Percentiles rank a stretch among this genome's conserved stretches.
phyloP scores from a whole-genome alignment of 2,888 invertebrate genomes.

The Drosophila quasianomalipes region DNA sequence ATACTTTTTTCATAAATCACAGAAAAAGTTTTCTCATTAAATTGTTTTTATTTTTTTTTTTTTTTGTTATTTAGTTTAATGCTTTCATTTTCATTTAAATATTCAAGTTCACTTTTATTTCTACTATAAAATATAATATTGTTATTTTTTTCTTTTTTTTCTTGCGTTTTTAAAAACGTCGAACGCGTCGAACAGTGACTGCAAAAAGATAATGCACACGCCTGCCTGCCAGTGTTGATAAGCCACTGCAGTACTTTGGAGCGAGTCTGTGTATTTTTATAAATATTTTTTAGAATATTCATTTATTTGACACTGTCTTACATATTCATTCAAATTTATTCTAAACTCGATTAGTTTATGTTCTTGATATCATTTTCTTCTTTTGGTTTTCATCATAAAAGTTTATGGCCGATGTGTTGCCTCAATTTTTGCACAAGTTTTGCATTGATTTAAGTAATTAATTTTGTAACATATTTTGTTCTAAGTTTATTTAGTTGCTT shows the following conservation, averaged over 20 bases:
- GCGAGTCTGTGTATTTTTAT: slow-evolving; percentile 20
- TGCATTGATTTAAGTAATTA: slow-evolving; percentile 53
- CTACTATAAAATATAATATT: slow-evolving; percentile 70
- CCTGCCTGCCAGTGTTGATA: slow-evolving; percentile 18
- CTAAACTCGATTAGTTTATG: slow-evolving; percentile 53
- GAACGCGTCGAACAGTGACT: slow-evolving; percentile 34
- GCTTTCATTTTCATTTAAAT: slow-evolving; percentile 38
- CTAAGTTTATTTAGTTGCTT: slow-evolving; percentile 41
- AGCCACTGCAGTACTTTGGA: slow-evolving; percentile 1
- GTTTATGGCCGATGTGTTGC: slow-evolving; percentile 36
- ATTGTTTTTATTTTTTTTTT: slow-evolving; percentile 23
- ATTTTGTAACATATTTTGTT: slow-evolving; percentile 52
- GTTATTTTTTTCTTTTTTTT: slow-evolving; percentile 4
- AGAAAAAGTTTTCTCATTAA: slow-evolving; percentile 77
- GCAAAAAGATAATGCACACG: slow-evolving; percentile 24
- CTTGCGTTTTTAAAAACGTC: slow-evolving; percentile 45
- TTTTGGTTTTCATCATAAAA: slow-evolving; percentile 32
- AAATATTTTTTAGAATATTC: slow-evolving; percentile 25
- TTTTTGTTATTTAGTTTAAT: slow-evolving; percentile 27
- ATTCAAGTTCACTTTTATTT: slow-evolving; percentile 44
- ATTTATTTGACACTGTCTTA: slow-evolving; percentile 27
- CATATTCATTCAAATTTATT: slow-evolving; percentile 35
- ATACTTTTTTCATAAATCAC: slow-evolving; percentile 79
- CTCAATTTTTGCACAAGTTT: slow-evolving; percentile 27
- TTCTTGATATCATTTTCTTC: slow-evolving; percentile 46